phyloP scores from a whole-genome alignment of 2,113 vertebrate genomes.

The Natator depressus region DNA sequence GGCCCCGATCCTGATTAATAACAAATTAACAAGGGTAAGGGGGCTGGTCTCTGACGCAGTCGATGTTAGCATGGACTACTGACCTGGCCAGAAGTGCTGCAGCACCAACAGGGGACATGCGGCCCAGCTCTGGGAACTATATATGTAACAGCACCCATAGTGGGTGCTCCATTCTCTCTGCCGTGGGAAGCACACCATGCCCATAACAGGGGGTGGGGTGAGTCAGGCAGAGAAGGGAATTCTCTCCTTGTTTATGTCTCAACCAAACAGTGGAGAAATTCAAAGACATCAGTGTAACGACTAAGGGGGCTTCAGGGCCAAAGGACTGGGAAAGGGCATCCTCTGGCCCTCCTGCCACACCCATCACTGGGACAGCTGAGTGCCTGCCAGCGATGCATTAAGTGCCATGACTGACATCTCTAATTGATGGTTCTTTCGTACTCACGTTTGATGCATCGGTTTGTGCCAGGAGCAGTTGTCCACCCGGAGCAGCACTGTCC shows the following conservation, averaged over 20 bases:
- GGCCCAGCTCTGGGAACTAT: background rate
- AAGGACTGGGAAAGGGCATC: background rate
- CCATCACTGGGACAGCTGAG: background rate
- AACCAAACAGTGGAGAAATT: background rate
- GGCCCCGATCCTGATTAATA: background rate
- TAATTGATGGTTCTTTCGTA: slow-evolving; percentile 5
- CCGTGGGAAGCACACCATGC: background rate
- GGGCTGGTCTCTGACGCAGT: background rate
- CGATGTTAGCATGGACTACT: background rate
- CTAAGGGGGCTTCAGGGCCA: background rate
- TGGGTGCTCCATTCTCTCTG: background rate
- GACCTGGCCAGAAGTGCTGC: background rate
- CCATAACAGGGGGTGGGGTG: background rate
- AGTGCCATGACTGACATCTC: background rate
- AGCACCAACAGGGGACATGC: no score
- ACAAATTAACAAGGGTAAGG: background rate
- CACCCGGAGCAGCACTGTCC: slow-evolving; percentile 96
- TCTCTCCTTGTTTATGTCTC: background rate
- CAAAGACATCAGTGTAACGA: background rate
- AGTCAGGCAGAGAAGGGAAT: background rate
- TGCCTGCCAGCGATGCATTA: background rate
- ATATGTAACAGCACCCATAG: background rate
- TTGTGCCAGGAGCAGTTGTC: slow-evolving; percentile 90
- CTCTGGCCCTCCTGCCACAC: background rate
- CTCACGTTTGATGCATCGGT: slow-evolving; percentile 96